phyloP scores from a whole-genome alignment of 2,888 invertebrate genomes.

The Schrankia costaestrigalis region DNA sequence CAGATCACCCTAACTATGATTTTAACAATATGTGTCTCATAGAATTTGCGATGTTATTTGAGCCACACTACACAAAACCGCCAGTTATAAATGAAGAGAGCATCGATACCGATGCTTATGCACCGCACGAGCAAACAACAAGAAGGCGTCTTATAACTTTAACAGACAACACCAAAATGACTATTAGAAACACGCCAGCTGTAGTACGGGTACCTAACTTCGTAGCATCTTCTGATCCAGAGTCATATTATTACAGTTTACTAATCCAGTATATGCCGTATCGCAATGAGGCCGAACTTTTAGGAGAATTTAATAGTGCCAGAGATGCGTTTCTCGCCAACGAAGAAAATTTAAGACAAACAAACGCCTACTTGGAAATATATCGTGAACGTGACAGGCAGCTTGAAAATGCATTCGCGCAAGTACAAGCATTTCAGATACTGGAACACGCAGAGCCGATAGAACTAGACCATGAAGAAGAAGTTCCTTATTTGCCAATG shows the following conservation, averaged over 20 bases:
- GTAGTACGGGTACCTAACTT: conserved; percentile 27
- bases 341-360: conserved; percentile 10
- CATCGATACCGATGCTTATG: neutral
- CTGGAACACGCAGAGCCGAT: conserved; percentile 17
- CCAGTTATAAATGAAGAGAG: conserved; percentile 7
- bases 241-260: conserved; percentile 34
- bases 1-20: conserved; percentile 23
- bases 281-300: no score
- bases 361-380: conserved; percentile 12
- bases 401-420: conserved; percentile 33
- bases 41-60: conserved; percentile 29
- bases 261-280: conserved; percentile 35
- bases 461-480: conserved; percentile 13
- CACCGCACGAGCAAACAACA: neutral
- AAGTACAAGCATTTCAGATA: conserved; percentile 22
- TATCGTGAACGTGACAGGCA: conserved; percentile 26
- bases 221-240: conserved; percentile 29
- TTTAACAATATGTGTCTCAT: conserved; percentile 21
- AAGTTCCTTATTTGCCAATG: conserved; percentile 6
- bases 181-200: conserved; percentile 18
- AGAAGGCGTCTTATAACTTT: conserved; percentile 12
- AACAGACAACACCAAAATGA: no score
- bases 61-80: conserved; percentile 14
- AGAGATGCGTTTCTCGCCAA: conserved; percentile 24
- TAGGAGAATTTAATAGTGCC: conserved; percentile 24